A percentile compares a stretch with the other conserved stretches of the same genome.
phyloP scores from a whole-genome alignment of 2,113 vertebrate genomes.

The Struthidea cinerea region DNA sequence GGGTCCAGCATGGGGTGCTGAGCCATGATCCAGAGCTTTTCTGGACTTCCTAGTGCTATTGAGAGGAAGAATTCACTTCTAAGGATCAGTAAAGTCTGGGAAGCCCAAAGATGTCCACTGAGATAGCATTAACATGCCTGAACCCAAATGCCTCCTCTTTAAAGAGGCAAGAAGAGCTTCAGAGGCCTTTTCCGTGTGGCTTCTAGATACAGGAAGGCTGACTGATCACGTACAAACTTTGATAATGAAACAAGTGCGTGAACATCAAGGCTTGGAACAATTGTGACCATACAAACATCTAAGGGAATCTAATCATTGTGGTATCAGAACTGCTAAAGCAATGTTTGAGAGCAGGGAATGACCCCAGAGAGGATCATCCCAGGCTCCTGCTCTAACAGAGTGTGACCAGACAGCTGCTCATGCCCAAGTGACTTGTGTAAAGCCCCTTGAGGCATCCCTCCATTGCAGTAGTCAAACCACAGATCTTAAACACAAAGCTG shows the following conservation, averaged over 20 bases:
- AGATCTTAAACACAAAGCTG: neutral
- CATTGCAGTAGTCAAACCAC: neutral
- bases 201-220: neutral
- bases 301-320: neutral
- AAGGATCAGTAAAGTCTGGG: rapidly evolving
- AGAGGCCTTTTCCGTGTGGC: neutral
- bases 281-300: neutral
- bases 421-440: neutral
- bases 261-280: neutral
- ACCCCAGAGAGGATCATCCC: neutral
- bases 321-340: neutral
- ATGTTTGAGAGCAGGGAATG: neutral
- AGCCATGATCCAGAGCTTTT: neutral
- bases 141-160: neutral
- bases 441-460: neutral
- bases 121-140: neutral
- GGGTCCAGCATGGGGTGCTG: neutral
- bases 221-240: neutral
- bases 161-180: neutral
- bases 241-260: neutral
- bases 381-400: neutral
- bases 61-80: neutral
- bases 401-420: neutral
- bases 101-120: neutral
- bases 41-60: rapidly evolving